Conservation (phyloP, 1,140 invertebrate genomes). For the Lordiphosa collinella region DNA sequence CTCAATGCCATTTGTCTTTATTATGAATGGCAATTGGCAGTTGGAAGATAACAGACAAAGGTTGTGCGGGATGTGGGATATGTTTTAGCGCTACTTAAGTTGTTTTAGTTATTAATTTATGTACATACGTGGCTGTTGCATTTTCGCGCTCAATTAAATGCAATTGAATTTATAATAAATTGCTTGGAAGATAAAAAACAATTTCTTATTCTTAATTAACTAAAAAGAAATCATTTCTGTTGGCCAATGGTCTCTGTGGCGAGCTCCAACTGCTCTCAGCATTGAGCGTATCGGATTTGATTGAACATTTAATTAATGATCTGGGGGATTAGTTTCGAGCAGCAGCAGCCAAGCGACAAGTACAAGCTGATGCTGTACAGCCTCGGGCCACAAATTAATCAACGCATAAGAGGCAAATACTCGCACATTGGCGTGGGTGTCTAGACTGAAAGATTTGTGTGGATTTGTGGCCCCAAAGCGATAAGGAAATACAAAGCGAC, state of each 20-base stretch:
- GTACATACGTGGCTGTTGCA: constrained; percentile 32
- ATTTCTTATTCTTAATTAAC: constrained; percentile 43
- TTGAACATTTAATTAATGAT: constrained; percentile 73
- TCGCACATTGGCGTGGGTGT: constrained; percentile 40
- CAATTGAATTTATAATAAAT: constrained; percentile 49
- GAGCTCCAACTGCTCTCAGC: constrained; percentile 13
- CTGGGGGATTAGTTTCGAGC: constrained; percentile 42
- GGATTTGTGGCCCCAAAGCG: constrained; percentile 2
- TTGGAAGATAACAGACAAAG: constrained; percentile 51
- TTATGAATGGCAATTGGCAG: constrained; percentile 68
- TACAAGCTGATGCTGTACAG: constrained; percentile 62
- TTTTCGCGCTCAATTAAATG: constrained; percentile 48
- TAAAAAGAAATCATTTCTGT: constrained; percentile 38
- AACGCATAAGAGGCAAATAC: constrained; percentile 36
- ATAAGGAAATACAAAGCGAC: constrained; percentile 8
- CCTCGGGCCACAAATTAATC: constrained; percentile 63
- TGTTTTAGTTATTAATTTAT: constrained; percentile 62
- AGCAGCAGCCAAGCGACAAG: constrained; percentile 46
- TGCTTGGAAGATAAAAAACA: constrained; percentile 16
- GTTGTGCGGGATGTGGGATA: constrained; percentile 8
- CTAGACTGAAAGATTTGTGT: constrained; percentile 41
- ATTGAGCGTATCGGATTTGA: constrained; percentile 62
- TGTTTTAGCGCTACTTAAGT: constrained; percentile 25
- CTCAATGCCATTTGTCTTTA: constrained; percentile 74
- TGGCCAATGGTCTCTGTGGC: constrained; percentile 5